Percentiles rank a stretch among this genome's conserved stretches.
These are phyloP conservation scores for Diploscapter pachys DNA, from an alignment of 1,140 invertebrate genomes.

Conservation along the genomic window DNA sequence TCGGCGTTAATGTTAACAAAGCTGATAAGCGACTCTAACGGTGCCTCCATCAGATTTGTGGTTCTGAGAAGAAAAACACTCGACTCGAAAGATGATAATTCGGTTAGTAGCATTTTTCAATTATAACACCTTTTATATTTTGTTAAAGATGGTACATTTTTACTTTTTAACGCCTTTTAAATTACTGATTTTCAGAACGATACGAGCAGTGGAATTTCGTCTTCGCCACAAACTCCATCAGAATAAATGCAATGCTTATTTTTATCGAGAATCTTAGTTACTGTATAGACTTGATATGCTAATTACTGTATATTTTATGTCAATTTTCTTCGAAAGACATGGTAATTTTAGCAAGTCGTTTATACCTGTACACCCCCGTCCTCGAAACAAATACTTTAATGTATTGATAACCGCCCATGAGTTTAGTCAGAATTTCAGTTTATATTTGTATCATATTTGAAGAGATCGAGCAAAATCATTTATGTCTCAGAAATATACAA, in stretches of 20 bases:
- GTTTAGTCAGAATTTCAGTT: no score
- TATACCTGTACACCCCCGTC: no score
- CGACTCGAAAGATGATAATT: neutral
- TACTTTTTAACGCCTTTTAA: neutral
- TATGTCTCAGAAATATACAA: no score
- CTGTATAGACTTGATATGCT: no score
- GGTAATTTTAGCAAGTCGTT: no score
- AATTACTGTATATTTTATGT: no score
- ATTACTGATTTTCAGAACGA: neutral
- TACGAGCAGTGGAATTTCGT: constrained; percentile 29
- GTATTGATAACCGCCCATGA: no score
- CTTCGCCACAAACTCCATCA: constrained; percentile 15
- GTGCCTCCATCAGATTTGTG: constrained; percentile 20
- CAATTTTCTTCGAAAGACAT: no score
- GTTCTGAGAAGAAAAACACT: constrained; percentile 17
- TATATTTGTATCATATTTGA: no score
- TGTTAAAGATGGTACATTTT: neutral
- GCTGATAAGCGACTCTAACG: constrained; percentile 20
- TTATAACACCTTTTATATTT: neutral
- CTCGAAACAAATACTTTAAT: no score
- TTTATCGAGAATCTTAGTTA: no score
- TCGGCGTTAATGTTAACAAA: constrained; percentile 26
- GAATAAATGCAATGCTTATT: constrained; percentile 8
- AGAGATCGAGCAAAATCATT: no score
- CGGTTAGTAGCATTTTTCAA: constrained; percentile 8